phyloP scores from a whole-genome alignment of 2,888 invertebrate genomes.

The Pomacea canaliculata region DNA sequence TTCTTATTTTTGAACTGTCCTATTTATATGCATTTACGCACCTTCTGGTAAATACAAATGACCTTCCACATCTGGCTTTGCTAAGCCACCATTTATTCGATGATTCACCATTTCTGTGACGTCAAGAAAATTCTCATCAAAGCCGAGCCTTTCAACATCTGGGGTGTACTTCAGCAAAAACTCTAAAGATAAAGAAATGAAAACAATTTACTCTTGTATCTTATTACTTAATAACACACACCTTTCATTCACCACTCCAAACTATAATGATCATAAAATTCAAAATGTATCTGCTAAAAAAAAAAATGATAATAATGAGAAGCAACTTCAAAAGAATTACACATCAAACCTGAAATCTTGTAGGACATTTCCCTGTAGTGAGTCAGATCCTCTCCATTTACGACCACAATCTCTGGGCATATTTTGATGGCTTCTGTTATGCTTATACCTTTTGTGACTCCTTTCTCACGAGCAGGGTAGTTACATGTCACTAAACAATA shows the following conservation, averaged over 20 bases:
- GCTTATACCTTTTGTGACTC: constrained; percentile 84
- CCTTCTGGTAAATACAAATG: constrained; percentile 34
- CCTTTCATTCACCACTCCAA: background rate
- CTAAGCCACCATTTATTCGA: constrained; percentile 57
- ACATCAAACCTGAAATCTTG: constrained; percentile 76
- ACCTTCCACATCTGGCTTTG: constrained; percentile 56
- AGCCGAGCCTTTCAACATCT: constrained; percentile 83
- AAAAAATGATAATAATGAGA: too few relatives aligned
- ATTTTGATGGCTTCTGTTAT: constrained; percentile 80
- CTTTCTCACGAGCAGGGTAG: constrained; percentile 82
- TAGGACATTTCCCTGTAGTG: constrained; percentile 84
- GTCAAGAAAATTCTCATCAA: constrained; percentile 89
- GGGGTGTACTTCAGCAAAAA: constrained; percentile 80
- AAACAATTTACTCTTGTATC: background rate
- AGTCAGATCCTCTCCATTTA: constrained; percentile 86
- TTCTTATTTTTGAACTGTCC: too few relatives aligned
- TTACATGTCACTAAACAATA: constrained; percentile 87
- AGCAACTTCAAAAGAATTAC: too few relatives aligned
- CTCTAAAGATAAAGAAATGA: constrained; percentile 54
- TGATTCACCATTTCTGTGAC: constrained; percentile 77
- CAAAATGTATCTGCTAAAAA: background rate
- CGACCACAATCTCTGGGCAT: constrained; percentile 82
- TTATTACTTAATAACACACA: background rate
- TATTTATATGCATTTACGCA: too few relatives aligned
- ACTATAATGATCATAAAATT: background rate